Base-by-base conservation (phyloP, 2,888 invertebrate genomes). In the Pandemis cinnamomeana region DNA sequence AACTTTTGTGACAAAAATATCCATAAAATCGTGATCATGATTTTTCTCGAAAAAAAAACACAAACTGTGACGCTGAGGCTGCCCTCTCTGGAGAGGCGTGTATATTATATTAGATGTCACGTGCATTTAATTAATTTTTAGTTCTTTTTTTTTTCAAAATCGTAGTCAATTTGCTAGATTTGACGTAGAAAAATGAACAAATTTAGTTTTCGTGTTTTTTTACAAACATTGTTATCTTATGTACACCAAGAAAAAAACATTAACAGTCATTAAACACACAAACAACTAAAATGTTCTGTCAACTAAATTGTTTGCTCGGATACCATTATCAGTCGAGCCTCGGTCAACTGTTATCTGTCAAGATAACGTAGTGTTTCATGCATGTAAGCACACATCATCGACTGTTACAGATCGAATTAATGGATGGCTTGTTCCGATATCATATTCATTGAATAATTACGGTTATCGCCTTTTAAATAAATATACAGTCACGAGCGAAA, bases 281-380 rank as follows among this genome's bases (percentile, higher is more conserved):
- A 46, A 64, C 36, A 27, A 44, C 15, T 44, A 64, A 71, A 63
- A 66, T 42, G 53, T 44, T 66, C 11, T 46, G 13, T 66, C 51
- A 61, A 63, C 75, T 76, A 71, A 74, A 71, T 51, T 70, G 71
- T 77, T 77, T 78, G 77, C 68, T 78, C 80, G 81, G 82, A 80
- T 79, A 78, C 80, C 76, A 72, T 80, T 83, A 86, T 86, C 83
- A 78, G 75, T 67, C 80, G 80, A 80, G 78, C 82, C 80, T 80
- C 83, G 84, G 86, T 86, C 85, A 87, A 81, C 80, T 80, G 81
- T 82, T 86, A 89, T 87, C 87, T 67, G 61, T 55, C 77, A 71
- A 77, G 85, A 87, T 85, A 87, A 83, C 77, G 70, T 71, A 58
- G 77, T 79, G 68, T 58, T 64, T 66, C 64, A 46, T 46, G 53